phyloP scores from a whole-genome alignment of 2,797 vertebrate species.

The Propithecus perrieri region DNA sequence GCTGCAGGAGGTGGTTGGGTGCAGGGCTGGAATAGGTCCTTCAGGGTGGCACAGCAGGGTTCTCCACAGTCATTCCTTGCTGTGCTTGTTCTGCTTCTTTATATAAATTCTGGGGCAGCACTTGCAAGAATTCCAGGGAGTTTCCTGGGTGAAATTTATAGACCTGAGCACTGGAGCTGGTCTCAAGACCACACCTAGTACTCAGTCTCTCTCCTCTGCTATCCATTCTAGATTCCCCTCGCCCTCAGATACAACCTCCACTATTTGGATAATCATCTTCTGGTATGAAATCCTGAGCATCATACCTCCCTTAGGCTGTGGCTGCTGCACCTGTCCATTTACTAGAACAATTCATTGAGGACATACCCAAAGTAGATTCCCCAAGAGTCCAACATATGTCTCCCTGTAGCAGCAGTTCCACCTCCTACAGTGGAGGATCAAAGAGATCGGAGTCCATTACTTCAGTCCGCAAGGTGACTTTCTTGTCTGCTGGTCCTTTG shows the following conservation, averaged over 20 bases:
- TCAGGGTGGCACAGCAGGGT: background rate
- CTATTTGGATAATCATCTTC: background rate
- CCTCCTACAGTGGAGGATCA: background rate
- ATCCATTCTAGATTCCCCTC: background rate
- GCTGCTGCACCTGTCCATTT: background rate
- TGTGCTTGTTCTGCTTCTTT: background rate
- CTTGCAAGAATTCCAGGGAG: background rate
- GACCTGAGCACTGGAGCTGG: background rate
- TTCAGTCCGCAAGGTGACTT: background rate
- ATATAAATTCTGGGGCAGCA: background rate
- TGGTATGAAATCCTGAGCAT: accelerated
- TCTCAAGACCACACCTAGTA: background rate
- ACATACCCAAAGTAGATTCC: background rate
- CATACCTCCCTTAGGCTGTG: background rate
- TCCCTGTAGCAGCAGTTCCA: background rate
- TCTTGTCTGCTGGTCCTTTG: background rate
- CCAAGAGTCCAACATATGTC: no score
- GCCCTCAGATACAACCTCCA: background rate
- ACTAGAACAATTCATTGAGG: background rate
- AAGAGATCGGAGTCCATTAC: background rate
- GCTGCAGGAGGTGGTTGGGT: accelerated
- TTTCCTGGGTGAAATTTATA: background rate
- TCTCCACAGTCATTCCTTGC: background rate
- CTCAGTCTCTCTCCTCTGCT: background rate
- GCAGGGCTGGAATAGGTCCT: background rate